Conservation (phyloP, 2,797 vertebrate species). For the Streptopelia turtur region DNA sequence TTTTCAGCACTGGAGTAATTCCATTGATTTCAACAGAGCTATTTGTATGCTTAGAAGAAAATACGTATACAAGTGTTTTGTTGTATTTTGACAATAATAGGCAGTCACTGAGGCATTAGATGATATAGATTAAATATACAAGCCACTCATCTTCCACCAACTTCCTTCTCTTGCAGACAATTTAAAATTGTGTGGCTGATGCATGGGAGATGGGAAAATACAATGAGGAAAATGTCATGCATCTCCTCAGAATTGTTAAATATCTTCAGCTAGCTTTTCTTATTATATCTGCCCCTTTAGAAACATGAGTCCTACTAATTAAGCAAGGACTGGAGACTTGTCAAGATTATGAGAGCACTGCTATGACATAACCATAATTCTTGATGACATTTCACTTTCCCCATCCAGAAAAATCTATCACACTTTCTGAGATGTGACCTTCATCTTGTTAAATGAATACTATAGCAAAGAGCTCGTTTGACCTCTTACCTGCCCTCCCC, state of each 20-base stretch:
- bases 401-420: constrained; percentile 66
- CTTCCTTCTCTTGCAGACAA: constrained; percentile 9
- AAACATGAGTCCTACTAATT: constrained; percentile 57
- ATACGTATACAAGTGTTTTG: not conserved
- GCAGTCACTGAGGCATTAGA: not conserved
- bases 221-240: not conserved
- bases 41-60: not conserved
- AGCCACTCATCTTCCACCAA: not conserved
- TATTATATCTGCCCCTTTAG: constrained; percentile 38
- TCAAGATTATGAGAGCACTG: constrained; percentile 50
- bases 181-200: constrained; percentile 38
- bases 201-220: not conserved
- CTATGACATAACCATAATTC: constrained; percentile 64
- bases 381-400: constrained; percentile 68
- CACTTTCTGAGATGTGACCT: constrained; percentile 62
- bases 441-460: constrained; percentile 69
- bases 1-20: not conserved
- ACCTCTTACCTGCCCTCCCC: constrained; percentile 59
- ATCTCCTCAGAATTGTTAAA: constrained; percentile 8
- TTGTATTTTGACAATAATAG: not conserved
- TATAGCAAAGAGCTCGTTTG: constrained; percentile 53
- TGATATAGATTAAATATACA: constrained; percentile 18
- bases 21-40: not conserved
- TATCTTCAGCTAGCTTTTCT: constrained; percentile 19
- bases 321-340: constrained; percentile 43